Evolutionary conservation across 2,888 invertebrate species (phyloP).

Genomic region (Oscheius sp.): DNA sequence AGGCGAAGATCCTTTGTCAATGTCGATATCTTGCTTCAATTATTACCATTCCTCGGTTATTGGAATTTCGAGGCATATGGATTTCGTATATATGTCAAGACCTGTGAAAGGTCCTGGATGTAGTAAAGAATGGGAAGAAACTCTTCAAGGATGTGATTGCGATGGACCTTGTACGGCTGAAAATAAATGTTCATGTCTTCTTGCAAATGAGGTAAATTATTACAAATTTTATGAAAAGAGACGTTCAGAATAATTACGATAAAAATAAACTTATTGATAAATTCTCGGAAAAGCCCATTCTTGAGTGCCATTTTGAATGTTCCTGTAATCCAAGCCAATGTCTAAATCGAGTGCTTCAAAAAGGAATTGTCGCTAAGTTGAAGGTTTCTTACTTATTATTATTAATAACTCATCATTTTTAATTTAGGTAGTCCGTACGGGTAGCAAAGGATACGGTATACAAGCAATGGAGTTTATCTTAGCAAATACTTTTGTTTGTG

Average conservation of each 20-base stretch:
- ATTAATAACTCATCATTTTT: not conserved
- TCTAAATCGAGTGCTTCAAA: slow-evolving; percentile 60
- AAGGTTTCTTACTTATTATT: slow-evolving; percentile 52
- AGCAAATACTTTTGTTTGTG: slow-evolving; percentile 59
- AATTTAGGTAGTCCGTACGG: slow-evolving; percentile 39
- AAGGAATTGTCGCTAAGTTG: slow-evolving; percentile 48
- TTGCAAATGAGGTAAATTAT: slow-evolving; percentile 20
- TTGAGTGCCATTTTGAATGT: slow-evolving; percentile 62
- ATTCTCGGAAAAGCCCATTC: slow-evolving; percentile 37
- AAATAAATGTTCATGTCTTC: slow-evolving; percentile 54
- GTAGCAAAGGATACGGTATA: slow-evolving; percentile 56
- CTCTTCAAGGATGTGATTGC: slow-evolving; percentile 62
- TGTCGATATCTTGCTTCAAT: too few relatives aligned
- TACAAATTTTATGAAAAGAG: not conserved
- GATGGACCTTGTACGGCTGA: slow-evolving; percentile 48
- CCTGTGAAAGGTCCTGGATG: slow-evolving; percentile 51
- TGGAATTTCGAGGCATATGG: slow-evolving; percentile 41
- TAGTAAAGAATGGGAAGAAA: slow-evolving; percentile 45
- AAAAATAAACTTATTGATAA: slow-evolving; percentile 20
- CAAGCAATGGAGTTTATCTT: slow-evolving; percentile 51
- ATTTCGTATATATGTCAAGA: slow-evolving; percentile 52
- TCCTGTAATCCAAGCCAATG: slow-evolving; percentile 50
- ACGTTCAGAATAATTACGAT: slow-evolving; percentile 41
- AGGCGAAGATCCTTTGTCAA: not conserved
- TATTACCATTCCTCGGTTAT: not conserved